Conservation (phyloP, 1,140 invertebrate genomes). For the Bombus superbus region DNA sequence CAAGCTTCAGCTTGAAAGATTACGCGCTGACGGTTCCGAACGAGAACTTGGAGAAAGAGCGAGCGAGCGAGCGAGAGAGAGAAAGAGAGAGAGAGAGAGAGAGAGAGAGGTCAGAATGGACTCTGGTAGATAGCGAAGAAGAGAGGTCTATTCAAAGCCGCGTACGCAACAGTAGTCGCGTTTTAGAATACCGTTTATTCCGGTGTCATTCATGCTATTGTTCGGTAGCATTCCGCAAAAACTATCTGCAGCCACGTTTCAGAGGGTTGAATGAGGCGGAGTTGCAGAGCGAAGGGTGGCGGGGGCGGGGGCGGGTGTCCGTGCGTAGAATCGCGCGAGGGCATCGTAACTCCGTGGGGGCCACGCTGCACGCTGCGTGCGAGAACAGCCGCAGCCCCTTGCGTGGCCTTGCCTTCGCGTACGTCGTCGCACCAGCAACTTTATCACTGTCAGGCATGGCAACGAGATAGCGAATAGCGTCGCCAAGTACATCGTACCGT, state of each 20-base stretch:
- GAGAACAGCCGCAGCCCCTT: conserved; percentile 22
- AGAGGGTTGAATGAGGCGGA: conserved; percentile 57
- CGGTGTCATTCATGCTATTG: conserved; percentile 44
- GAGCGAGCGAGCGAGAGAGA: background rate
- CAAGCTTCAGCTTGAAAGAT: background rate
- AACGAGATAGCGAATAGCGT: conserved; percentile 58
- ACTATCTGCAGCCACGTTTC: conserved; percentile 40
- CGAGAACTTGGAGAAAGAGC: background rate
- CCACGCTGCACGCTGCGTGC: conserved; percentile 54
- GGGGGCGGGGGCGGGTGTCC: conserved; percentile 39
- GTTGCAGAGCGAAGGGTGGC: conserved; percentile 10
- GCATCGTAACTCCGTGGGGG: conserved; percentile 47
- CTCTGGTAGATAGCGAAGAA: no score
- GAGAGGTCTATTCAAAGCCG: conserved; percentile 18
- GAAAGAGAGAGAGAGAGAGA: background rate
- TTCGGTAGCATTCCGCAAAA: conserved; percentile 40
- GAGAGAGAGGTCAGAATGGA: background rate
- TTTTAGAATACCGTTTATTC: conserved; percentile 38
- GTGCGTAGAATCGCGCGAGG: conserved; percentile 52
- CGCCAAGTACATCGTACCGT: conserved; percentile 41
- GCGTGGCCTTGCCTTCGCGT: conserved; percentile 50
- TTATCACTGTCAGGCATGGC: conserved; percentile 62
- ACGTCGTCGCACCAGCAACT: conserved; percentile 40
- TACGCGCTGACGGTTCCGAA: background rate
- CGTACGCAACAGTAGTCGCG: background rate